Evolutionary conservation across 2,113 vertebrate species (phyloP), one percentile per base, ranked within the genome.

Genomic region (Passer domesticus): DNA sequence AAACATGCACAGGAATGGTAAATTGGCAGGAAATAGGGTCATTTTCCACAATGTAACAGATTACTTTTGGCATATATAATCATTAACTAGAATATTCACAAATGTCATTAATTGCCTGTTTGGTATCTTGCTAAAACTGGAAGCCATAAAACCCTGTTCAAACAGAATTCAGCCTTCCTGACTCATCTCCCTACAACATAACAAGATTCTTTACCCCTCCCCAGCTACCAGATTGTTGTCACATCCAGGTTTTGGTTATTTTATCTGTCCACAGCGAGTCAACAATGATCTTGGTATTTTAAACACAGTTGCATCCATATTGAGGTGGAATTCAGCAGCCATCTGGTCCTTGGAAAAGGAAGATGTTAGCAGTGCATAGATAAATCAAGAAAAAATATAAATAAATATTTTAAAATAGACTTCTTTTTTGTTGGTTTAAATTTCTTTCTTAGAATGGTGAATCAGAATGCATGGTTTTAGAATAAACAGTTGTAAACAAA

Each of bases 371-470:
- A 47, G 24, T 59, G 27, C 23, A 62, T 49, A 73, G 74, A 62
- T 14, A 88, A 90, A 67, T 30, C 3, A 58, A 50, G 22, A 64
- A 58, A 68, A 77, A 75, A 62, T 7, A 62, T 0, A 59, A 52
- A 44, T 33, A 43, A 27, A 28, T 31, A 11, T 75, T 75, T 60
- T 25, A 3, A 41, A 69, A 60, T 30, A 52, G 20, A 23, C 3
- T 28, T 27, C 0, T 23, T 14, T 2, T 21, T 2, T 22, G 13
- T 13, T 24, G 0, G 13, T 59, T 50, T 50, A 6, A 74, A 11
- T 52, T 75, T 76, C 7, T 53, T 2, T 58, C 62, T 85, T 33
- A 27, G 35, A 35, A 80, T 7, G 7, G 15, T 72, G 49, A 19
- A 39, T 41, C 59, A 52, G 21, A 92, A 75, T 20, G 10, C 15